Evolutionary conservation across 2,797 vertebrate genomes (phyloP).

Genomic region (Uromys caudimaculatus): DNA sequence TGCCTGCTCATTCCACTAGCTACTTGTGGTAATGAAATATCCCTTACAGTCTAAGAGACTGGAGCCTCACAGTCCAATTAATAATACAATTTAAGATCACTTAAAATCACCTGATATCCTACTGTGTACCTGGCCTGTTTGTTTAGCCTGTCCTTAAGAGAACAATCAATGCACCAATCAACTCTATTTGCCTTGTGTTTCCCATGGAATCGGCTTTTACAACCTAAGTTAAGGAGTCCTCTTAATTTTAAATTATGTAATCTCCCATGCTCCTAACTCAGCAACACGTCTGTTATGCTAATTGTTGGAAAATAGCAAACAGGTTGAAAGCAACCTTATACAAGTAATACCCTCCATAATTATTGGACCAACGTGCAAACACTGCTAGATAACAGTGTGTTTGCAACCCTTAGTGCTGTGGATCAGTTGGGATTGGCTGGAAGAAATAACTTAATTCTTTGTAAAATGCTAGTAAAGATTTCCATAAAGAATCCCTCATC

Average conservation of each 20-base stretch:
- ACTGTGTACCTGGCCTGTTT: background rate
- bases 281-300: too few relatives aligned
- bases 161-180: background rate
- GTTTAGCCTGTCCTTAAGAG: background rate
- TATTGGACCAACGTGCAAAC: background rate
- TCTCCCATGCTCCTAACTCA: background rate
- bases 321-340: background rate
- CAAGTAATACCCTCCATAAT: background rate
- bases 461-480: background rate
- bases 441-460: background rate
- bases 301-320: background rate
- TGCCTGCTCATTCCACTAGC: background rate
- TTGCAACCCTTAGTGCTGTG: too few relatives aligned
- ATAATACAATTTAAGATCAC: background rate
- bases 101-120: background rate
- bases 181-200: background rate
- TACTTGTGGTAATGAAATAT: background rate
- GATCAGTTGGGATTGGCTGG: background rate
- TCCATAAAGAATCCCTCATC: background rate
- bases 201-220: background rate
- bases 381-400: background rate
- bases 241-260: background rate
- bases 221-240: background rate
- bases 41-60: background rate
- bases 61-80: background rate